Evolutionary conservation across 2,797 vertebrate genomes (phyloP), one percentile per base, ranked within the genome.

Genomic region (Neoniphon sammara): DNA sequence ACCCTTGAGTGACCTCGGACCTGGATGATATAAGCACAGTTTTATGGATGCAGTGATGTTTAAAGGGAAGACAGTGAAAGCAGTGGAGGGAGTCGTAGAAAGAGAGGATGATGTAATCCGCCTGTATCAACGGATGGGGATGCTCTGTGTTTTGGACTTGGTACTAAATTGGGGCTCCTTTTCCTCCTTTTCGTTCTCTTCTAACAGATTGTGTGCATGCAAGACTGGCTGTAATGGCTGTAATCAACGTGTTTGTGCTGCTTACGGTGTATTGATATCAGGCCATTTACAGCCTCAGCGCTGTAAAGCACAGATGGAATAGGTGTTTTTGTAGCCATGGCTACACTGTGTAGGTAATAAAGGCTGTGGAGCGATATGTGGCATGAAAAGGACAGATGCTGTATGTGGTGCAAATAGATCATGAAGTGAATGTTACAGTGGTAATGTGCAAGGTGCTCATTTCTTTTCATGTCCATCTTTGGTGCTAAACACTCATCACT

Each of bases 181-280:
- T 44, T 44, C 42, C 42, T 15, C 6, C 42, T 2, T 44, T 10
- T 44, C 2, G n/a, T n/a, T n/a, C n/a, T n/a, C n/a, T n/a, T n/a
- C n/a, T n/a, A n/a, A n/a, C n/a, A n/a, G n/a, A n/a, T n/a, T n/a
- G n/a, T n/a, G n/a, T n/a, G n/a, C n/a, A n/a, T n/a, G n/a, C n/a
- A n/a, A n/a, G n/a, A n/a, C n/a, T n/a, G n/a, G n/a, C n/a, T n/a
- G n/a, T n/a, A n/a, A n/a, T n/a, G n/a, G n/a, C n/a, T n/a, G n/a
- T n/a, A n/a, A n/a, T n/a, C n/a, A n/a, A n/a, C n/a, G 81, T 74
- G 88, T 86, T 75, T 81, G 66, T 75, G 42, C 9, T 53, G 31
- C 11, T 71, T 8, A 30, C 47, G 23, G 0, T 27, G 27, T 42
- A 68, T 71, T 80, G 56, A 72, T 78, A 6, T 57, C 36, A 14